Evolutionary conservation across 1,140 invertebrate species (phyloP), one percentile per base, ranked within the genome.

Genomic region (Mya arenaria): DNA sequence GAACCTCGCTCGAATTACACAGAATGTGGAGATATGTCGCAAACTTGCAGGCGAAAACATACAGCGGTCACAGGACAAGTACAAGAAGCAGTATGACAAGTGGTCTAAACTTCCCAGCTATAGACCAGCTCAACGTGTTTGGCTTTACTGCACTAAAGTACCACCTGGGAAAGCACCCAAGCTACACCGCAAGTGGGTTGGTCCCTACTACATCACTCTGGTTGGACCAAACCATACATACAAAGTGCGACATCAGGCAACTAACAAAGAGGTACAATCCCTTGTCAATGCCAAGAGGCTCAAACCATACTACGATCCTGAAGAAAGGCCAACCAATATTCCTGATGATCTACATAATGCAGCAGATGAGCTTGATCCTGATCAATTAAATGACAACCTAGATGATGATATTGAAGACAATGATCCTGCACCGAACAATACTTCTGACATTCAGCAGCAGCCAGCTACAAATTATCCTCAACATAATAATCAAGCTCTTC

Each of bases 261-360:
- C 23, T 79, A 55, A n/a, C 4, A 69, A 23, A 28, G 78, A 3
- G 37, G 79, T n/a, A n/a, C n/a, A n/a, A n/a, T n/a, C n/a, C n/a
- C n/a, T n/a, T n/a, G n/a, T n/a, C n/a, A n/a, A n/a, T 79, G 82
- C 82, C 15, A 63, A 73, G 4, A 63, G 74, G 17, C 60, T 84
- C 0, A 84, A 80, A 55, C 39, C 41, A 37, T 73, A 73, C 48
- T 28, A 66, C 34, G 8, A 15, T 15, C 65, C 65, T 25, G 41
- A 71, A 17, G 23, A 55, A 4, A 36, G 37, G 30, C 37, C 28
- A 74, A 62, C 60, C 2, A 17, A 65, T 44, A 3, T 44, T 66
- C n/a, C 55, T 15, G 44, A 37, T 17, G 68, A 25, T 4, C 3
- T 23, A 23, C 25, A 71, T 19, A 25, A n/a, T 15, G 30, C 17